Base-by-base conservation (phyloP, 2,113 vertebrate species). In the Charina bottae region DNA sequence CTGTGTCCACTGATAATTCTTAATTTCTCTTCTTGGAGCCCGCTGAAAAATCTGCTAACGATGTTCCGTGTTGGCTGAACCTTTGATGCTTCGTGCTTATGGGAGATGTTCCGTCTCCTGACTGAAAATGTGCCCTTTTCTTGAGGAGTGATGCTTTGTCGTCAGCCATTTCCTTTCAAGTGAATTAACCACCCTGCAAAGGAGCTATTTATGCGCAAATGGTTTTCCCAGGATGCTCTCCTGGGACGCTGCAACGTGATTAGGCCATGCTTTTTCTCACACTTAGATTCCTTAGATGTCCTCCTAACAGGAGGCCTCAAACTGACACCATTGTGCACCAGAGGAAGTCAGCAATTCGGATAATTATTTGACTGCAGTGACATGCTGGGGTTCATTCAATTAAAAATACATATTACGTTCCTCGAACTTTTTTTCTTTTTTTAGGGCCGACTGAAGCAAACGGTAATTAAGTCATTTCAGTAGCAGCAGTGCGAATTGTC, bases 201-300 rank as follows among this genome's bases (percentile, higher is more conserved):
- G 54, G 55, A 59, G 54, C 6, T 21, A 87, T 54, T 90, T 37
- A 49, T 68, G 21, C 46, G 12, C 49, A 46, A n/a, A 54, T 13
- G 21, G 8, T 37, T 78, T 42, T 78, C 49, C 49, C 55, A 83
- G 59, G 90, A 88, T 85, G 6, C 85, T 93, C 89, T 86, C 85
- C 88, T 84, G 2, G 68, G 23, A 24, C 17, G n/a, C 12, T 24
- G 62, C 58, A 88, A 37, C 21, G 49, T 62, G 56, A 54, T 86
- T 54, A 60, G 46, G 42, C 8, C 2, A 21, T 93, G 86, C 62
- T 83, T 95, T 89, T 17, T 93, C n/a, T 91, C 54, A 83, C 2
- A 0, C 42, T 92, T 37, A 33, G 59, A 88, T 91, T 60, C 90
- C 87, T 60, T 93, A 89, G 33, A 53, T 86, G 89, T 28, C 78